Percentiles rank a stretch among this genome's conserved stretches.
Conservation (phyloP, 2,113 vertebrate genomes). For the Rafetus swinhoei region DNA sequence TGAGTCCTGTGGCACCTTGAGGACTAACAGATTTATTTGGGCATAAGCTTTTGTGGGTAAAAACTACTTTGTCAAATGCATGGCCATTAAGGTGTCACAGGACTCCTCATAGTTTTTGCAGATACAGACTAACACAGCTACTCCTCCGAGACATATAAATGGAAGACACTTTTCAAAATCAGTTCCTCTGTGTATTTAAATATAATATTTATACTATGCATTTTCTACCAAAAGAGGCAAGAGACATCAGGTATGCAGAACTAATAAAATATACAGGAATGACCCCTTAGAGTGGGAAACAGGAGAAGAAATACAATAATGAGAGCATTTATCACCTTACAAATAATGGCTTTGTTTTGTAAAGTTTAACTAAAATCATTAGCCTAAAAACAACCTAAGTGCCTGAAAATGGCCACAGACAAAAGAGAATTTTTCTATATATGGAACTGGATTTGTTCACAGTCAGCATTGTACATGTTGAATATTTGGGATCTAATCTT, state of each 20-base stretch:
- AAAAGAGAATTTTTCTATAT: not conserved
- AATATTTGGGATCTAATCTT: constrained; percentile 23
- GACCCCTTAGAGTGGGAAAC: not conserved
- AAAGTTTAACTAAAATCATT: not conserved
- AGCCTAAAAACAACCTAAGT: not conserved
- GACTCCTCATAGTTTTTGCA: too few relatives aligned
- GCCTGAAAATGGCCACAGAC: not conserved
- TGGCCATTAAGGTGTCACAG: too few relatives aligned
- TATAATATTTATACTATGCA: not conserved
- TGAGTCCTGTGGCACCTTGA: too few relatives aligned
- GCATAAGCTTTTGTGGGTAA: too few relatives aligned
- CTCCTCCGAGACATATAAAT: not conserved
- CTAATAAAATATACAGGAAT: not conserved
- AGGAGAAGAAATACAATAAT: not conserved
- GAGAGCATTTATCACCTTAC: not conserved
- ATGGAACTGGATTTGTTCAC: not conserved
- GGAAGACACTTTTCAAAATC: not conserved
- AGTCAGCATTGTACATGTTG: constrained; percentile 22
- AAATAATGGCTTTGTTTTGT: not conserved
- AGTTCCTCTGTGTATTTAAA: not conserved
- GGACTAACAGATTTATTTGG: too few relatives aligned
- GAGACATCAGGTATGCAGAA: not conserved
- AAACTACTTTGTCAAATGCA: too few relatives aligned
- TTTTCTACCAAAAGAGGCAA: not conserved
- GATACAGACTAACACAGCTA: too few relatives aligned